Evolutionary conservation across 2,888 invertebrate species (phyloP), one percentile per base, ranked within the genome.

Genomic region (Chesias legatella): DNA sequence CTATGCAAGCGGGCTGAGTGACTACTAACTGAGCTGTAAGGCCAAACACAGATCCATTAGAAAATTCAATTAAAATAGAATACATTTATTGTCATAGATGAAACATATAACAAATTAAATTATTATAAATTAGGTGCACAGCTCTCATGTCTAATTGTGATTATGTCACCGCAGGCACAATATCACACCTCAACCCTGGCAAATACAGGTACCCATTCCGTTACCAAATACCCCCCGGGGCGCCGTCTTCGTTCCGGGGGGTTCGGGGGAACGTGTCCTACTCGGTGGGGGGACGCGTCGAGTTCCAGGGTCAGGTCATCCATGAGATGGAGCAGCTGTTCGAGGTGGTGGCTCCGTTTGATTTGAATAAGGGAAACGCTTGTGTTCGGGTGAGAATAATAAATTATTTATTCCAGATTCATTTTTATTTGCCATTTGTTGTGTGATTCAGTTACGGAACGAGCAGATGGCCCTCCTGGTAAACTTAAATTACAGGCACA

Each of bases 331-430:
- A 30, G 0, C 63, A 63, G 25, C 29, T 48, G 0, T 70, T 82
- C 38, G 48, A 72, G 32, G 69, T 83, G 7, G 56, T 83, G 4
- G 68, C 73, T 4, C 80, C 80, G 0, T 52, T 78, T 7, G 69
- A 80, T 53, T 53, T 80, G 51, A 79, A 77, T 48, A 53, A 50
- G 3, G 68, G 62, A 1, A 63, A 57, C n/a, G 58, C 59, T 9
- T 42, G 46, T 28, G 46, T 73, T 6, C 68, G 57, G 49, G 74
- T 72, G 40, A 45, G 56, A 5, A 3, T 52, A 7, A 10, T 5
- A 13, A n/a, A 5, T 23, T n/a, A 7, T 17, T 3, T 8, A 7
- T n/a, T n/a, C n/a, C n/a, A n/a, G n/a, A n/a, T n/a, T n/a, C n/a
- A n/a, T n/a, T n/a, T n/a, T n/a, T n/a, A n/a, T n/a, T n/a, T n/a